phyloP scores from a whole-genome alignment of 2,888 invertebrate genomes.

The Synergus japonicus region DNA sequence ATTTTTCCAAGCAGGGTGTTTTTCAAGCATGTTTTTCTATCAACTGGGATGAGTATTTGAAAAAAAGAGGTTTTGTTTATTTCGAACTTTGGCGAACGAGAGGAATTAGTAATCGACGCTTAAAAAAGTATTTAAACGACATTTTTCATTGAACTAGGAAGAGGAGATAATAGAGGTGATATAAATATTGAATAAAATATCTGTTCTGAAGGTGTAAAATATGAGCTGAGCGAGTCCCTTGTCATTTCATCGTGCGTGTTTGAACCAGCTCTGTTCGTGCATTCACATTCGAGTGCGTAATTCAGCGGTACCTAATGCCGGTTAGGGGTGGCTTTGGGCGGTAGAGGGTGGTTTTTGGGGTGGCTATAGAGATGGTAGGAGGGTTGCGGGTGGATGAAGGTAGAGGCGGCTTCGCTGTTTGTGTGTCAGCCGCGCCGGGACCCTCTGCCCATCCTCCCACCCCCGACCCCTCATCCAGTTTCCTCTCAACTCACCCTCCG shows the following conservation, averaged over 20 bases:
- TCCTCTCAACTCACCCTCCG: constrained; percentile 67
- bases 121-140: too few species aligned
- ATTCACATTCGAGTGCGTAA: constrained; percentile 68
- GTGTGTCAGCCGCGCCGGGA: constrained; percentile 77
- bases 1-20: not conserved
- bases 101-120: too few species aligned
- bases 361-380: constrained; percentile 46
- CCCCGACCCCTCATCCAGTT: constrained; percentile 56
- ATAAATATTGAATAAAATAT: not conserved
- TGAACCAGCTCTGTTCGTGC: constrained; percentile 49
- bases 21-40: not conserved
- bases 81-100: too few species aligned
- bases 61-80: too few species aligned
- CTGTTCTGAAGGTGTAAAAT: not conserved
- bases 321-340: constrained; percentile 62
- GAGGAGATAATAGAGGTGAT: too few species aligned
- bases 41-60: too few species aligned
- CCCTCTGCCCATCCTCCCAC: constrained; percentile 57
- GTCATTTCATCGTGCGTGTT: constrained; percentile 24
- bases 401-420: constrained; percentile 72
- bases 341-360: constrained; percentile 47
- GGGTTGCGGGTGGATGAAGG: constrained; percentile 55
- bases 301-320: constrained; percentile 70
- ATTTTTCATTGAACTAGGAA: too few species aligned
- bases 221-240: not conserved